Percentiles rank a stretch among this genome's conserved stretches.
Evolutionary conservation across 2,113 vertebrate genomes (phyloP).

Genomic region (Lethenteron camtschaticum): DNA sequence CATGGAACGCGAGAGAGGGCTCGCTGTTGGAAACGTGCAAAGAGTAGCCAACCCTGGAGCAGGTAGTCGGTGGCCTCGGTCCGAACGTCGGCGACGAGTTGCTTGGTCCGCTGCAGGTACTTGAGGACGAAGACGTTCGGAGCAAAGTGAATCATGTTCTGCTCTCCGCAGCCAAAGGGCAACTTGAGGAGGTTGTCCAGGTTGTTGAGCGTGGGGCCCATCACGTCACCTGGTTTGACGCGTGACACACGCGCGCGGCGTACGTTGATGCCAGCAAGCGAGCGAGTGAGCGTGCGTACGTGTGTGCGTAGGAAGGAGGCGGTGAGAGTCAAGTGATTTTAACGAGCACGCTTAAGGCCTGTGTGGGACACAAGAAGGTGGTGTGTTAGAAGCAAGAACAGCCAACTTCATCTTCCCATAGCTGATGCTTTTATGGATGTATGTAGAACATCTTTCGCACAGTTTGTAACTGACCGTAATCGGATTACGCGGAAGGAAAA

Average conservation of each 20-base stretch:
- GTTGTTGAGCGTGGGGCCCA: constrained; percentile 68
- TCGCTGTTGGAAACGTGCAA: background rate
- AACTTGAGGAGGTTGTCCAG: constrained; percentile 52
- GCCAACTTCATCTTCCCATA: too few species aligned
- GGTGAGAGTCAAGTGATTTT: too few species aligned
- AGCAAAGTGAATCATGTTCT: constrained; percentile 90
- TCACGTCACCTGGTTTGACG: constrained; percentile 45
- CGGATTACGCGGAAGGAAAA: too few species aligned
- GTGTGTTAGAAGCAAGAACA: too few species aligned
- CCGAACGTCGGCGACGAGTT: constrained; percentile 51
- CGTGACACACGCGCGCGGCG: constrained; percentile 2
- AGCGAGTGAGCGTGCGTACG: too few species aligned
- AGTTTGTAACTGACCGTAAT: too few species aligned
- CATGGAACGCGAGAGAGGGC: background rate
- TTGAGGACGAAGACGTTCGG: constrained; percentile 76
- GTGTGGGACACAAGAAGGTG: too few species aligned
- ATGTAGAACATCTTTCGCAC: too few species aligned
- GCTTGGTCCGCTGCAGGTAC: constrained; percentile 66
- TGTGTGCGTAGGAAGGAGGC: too few species aligned
- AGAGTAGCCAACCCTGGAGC: constrained; percentile 28
- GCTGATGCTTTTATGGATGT: too few species aligned
- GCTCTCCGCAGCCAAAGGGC: constrained; percentile 71
- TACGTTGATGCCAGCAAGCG: too few species aligned
- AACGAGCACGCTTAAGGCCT: too few species aligned
- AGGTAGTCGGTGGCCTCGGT: constrained; percentile 59